Percentiles rank a stretch among this genome's conserved stretches.
Conservation (phyloP, 1,140 invertebrate species). For the Bradynema listronoti region DNA sequence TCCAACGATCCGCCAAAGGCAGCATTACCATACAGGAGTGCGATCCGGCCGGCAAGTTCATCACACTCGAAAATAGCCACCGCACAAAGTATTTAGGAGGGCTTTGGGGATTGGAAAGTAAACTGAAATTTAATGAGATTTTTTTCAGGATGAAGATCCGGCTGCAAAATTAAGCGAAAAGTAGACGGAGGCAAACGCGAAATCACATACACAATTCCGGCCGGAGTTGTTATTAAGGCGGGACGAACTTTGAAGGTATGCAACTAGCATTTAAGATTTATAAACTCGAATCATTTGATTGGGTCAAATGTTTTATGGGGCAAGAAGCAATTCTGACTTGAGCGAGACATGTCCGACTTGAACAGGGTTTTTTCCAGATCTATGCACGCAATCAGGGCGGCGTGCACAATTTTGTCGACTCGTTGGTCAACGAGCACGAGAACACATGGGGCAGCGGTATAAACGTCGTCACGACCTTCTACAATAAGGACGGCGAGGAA, state of each 20-base stretch:
- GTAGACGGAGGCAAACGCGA: slow-evolving; percentile 52
- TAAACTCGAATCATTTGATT: too few species aligned
- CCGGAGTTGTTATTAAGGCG: slow-evolving; percentile 43
- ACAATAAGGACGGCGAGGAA: slow-evolving; percentile 59
- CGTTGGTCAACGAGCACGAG: slow-evolving; percentile 53
- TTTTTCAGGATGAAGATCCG: slow-evolving; percentile 55
- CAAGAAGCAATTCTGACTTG: background rate
- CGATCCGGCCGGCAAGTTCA: slow-evolving; percentile 61
- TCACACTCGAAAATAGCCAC: slow-evolving; percentile 61
- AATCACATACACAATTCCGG: slow-evolving; percentile 56
- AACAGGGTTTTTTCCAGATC: slow-evolving; percentile 51
- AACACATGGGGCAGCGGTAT: slow-evolving; percentile 59
- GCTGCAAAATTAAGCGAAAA: slow-evolving; percentile 52
- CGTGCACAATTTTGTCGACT: slow-evolving; percentile 49
- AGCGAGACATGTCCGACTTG: background rate
- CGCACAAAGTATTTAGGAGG: slow-evolving; percentile 42
- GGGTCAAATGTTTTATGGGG: background rate
- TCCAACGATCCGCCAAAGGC: slow-evolving; percentile 55
- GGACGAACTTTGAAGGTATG: slow-evolving; percentile 39
- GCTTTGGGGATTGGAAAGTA: background rate
- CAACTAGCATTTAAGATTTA: too few species aligned
- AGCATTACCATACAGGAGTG: slow-evolving; percentile 61
- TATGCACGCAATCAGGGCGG: slow-evolving; percentile 55
- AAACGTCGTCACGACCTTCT: slow-evolving; percentile 58
- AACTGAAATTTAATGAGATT: background rate